Conservation (phyloP, 2,113 vertebrate species). For the Eclectus roratus region DNA sequence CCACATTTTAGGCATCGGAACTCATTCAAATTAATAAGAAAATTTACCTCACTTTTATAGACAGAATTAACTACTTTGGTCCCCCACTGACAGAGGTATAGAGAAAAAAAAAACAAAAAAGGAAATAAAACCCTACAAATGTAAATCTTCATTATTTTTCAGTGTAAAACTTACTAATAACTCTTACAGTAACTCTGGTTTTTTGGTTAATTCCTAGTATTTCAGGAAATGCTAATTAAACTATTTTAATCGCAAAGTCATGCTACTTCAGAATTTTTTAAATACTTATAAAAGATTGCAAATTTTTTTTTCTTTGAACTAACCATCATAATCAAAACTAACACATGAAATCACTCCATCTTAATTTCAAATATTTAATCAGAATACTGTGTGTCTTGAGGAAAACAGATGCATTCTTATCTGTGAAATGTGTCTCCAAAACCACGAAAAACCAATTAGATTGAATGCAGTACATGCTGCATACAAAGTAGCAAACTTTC, state of each 20-base stretch:
- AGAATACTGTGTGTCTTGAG: conserved; percentile 29
- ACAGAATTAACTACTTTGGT: neutral
- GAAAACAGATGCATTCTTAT: neutral
- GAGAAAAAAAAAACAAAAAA: accelerated
- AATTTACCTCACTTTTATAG: neutral
- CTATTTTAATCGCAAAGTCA: conserved; percentile 37
- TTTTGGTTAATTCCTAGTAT: neutral
- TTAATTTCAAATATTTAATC: conserved; percentile 60
- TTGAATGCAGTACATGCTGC: neutral
- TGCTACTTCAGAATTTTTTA: neutral
- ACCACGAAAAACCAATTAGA: conserved; percentile 3
- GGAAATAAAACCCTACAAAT: neutral
- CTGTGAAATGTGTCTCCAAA: neutral
- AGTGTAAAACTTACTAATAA: neutral
- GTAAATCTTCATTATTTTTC: neutral
- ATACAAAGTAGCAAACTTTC: neutral
- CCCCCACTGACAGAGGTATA: neutral
- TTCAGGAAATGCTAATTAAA: conserved; percentile 33
- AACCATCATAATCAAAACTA: conserved; percentile 16
- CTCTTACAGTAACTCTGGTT: neutral
- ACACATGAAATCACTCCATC: neutral
- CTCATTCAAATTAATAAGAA: neutral
- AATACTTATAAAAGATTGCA: neutral
- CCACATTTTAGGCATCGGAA: neutral
- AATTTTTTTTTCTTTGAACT: neutral